Conservation (phyloP, 2,113 vertebrate genomes). For the Ciconia boyciana region DNA sequence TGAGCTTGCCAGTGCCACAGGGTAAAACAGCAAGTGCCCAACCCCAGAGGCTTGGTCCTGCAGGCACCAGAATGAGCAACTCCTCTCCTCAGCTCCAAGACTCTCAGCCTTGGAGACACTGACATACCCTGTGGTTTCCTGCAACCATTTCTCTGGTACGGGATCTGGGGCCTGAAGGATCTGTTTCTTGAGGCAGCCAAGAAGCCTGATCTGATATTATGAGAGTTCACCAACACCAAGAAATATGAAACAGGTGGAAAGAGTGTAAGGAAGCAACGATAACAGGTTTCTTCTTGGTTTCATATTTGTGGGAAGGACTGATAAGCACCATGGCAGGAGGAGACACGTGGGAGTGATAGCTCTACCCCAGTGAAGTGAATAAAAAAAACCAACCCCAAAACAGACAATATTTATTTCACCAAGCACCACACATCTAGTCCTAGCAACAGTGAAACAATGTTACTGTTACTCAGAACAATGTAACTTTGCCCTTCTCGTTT, state of each 20-base stretch:
- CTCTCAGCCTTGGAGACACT: not conserved
- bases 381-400: not conserved
- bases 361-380: not conserved
- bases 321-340: not conserved
- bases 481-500: not conserved
- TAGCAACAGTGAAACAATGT: not conserved
- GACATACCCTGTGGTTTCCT: not conserved
- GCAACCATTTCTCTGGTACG: not conserved
- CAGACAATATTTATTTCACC: not conserved
- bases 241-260: not conserved
- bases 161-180: not conserved
- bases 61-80: not conserved
- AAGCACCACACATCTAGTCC: not conserved
- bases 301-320: not conserved
- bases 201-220: not conserved
- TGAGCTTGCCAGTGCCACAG: not conserved
- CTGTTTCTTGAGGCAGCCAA: not conserved
- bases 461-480: not conserved
- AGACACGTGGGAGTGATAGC: not conserved
- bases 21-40: not conserved
- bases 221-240: not conserved
- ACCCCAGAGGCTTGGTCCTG: not conserved
- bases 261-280: accelerated
- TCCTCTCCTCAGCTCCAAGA: not conserved
- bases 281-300: not conserved